phyloP scores from a whole-genome alignment of 2,888 invertebrate species.

The Philereme vetulata region DNA sequence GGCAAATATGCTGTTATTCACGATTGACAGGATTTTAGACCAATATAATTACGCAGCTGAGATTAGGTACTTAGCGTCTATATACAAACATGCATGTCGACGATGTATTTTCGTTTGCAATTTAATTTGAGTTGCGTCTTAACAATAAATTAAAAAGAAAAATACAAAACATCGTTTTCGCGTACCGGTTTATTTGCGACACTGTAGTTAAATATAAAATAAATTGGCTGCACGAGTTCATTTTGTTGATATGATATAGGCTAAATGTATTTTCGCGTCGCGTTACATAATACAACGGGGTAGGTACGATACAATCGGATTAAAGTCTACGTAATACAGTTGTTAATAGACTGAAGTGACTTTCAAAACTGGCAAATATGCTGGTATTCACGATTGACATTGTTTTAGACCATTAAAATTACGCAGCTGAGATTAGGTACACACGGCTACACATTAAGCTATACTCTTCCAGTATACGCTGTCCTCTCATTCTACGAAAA shows the following conservation, averaged over 20 bases:
- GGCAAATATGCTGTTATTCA: conserved; percentile 4
- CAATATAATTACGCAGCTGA: too few relatives aligned
- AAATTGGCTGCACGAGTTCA: conserved; percentile 12
- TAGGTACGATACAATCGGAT: conserved; percentile 3
- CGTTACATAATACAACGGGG: conserved; percentile 6
- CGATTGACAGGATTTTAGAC: background rate
- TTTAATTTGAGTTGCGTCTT: too few relatives aligned
- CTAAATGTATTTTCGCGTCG: conserved; percentile 5
- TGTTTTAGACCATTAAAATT: too few relatives aligned
- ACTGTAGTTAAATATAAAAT: conserved; percentile 19
- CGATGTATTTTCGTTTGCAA: too few relatives aligned
- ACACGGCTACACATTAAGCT: too few relatives aligned
- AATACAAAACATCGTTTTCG: conserved; percentile 43
- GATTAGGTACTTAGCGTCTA: too few relatives aligned
- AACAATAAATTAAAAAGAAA: conserved; percentile 54
- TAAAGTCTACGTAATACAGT: conserved; percentile 13
- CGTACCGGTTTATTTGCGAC: conserved; percentile 25
- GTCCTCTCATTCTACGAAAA: too few relatives aligned
- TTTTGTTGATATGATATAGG: conserved; percentile 22
- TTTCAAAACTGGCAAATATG: background rate
- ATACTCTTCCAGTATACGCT: too few relatives aligned
- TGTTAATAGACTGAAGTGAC: background rate
- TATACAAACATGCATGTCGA: too few relatives aligned
- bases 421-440: too few relatives aligned
- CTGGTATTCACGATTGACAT: conserved; percentile 5